Percentiles rank a stretch among this genome's conserved stretches.
phyloP scores from a whole-genome alignment of 2,113 vertebrate genomes.

The Dissostichus mawsoni region DNA sequence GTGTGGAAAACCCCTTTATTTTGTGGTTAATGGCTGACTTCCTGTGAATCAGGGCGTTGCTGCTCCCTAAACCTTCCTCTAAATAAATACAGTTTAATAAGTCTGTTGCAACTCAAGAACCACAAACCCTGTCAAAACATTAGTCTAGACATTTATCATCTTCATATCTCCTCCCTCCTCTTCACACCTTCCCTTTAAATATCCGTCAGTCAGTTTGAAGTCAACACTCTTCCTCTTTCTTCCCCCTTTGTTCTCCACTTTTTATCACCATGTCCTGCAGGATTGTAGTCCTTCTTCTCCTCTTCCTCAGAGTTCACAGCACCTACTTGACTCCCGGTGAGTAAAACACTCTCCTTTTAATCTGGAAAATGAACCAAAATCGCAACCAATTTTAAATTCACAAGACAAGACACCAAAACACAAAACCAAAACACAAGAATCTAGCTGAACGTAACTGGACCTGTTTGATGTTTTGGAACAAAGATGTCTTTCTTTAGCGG shows the following conservation, averaged over 20 bases:
- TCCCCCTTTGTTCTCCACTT: too few species aligned
- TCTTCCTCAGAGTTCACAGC: constrained; percentile 30
- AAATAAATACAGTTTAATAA: constrained; percentile 1
- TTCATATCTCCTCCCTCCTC: constrained; percentile 24
- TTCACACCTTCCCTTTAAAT: background rate
- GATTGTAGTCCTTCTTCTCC: background rate
- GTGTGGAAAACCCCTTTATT: too few species aligned
- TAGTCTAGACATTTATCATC: constrained; percentile 58
- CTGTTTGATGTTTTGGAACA: too few species aligned
- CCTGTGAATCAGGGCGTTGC: background rate
- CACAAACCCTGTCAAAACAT: constrained; percentile 33
- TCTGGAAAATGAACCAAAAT: background rate
- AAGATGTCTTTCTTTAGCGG: too few species aligned
- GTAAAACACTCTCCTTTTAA: constrained; percentile 2
- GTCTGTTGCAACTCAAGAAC: constrained; percentile 53
- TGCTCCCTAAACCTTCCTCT: background rate
- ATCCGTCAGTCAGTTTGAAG: constrained; percentile 2
- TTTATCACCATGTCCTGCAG: constrained; percentile 32
- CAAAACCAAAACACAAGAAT: too few species aligned
- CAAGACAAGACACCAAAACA: background rate
- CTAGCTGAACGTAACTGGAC: too few species aligned
- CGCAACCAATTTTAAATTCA: background rate
- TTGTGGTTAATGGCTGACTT: too few species aligned
- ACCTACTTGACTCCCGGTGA: constrained; percentile 32
- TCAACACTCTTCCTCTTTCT: background rate